These are phyloP conservation scores for Sinohyriopsis cumingii DNA, from an alignment of 2,888 invertebrate genomes.

Conservation along the genomic window DNA sequence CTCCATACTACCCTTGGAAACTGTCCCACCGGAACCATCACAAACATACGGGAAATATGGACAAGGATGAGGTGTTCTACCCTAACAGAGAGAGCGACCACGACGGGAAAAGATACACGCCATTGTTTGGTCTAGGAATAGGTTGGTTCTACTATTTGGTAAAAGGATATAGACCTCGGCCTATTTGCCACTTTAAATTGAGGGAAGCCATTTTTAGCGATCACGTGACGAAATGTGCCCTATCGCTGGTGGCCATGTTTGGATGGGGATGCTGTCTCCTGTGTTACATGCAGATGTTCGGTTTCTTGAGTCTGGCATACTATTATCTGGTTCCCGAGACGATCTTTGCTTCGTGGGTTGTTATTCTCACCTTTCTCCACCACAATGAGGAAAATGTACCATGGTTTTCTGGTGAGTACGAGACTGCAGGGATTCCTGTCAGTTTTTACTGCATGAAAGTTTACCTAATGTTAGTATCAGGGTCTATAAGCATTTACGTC, in stretches of 20 bases:
- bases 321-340: slow-evolving; percentile 61
- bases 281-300: slow-evolving; percentile 41
- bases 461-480: too few relatives aligned
- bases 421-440: not conserved
- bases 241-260: slow-evolving; percentile 44
- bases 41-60: slow-evolving; percentile 66
- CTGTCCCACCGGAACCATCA: slow-evolving; percentile 66
- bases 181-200: slow-evolving; percentile 53
- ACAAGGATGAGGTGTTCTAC: slow-evolving; percentile 69
- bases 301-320: slow-evolving; percentile 45
- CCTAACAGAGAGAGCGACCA: slow-evolving; percentile 50
- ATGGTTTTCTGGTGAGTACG: slow-evolving; percentile 54
- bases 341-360: slow-evolving; percentile 63
- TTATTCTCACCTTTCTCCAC: slow-evolving; percentile 68
- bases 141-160: slow-evolving; percentile 65
- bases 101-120: slow-evolving; percentile 23
- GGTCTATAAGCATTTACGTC: too few relatives aligned
- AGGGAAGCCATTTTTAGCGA: slow-evolving; percentile 48
- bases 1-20: slow-evolving; percentile 68
- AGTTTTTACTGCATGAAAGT: not conserved
- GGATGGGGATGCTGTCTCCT: slow-evolving; percentile 45
- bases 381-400: slow-evolving; percentile 67
- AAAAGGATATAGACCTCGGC: slow-evolving; percentile 61
- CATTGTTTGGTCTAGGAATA: slow-evolving; percentile 50
- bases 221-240: slow-evolving; percentile 46